These are phyloP conservation scores for Alethe castanea DNA, from an alignment of 2,113 vertebrate species.

Conservation along the genomic window DNA sequence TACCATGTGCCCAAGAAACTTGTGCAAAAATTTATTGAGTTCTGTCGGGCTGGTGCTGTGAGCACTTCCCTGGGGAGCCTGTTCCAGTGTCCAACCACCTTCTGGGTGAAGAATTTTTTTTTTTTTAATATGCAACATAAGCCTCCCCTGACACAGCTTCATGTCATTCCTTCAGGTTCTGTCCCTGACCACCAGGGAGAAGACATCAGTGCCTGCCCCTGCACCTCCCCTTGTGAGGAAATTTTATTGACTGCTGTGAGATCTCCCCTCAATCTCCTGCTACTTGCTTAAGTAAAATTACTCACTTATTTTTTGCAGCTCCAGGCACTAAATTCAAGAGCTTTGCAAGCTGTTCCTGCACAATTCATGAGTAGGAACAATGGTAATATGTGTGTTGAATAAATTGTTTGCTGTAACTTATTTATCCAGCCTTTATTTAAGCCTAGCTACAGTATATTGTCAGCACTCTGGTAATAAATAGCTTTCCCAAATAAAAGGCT, in stretches of 20 bases:
- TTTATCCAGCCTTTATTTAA: slow-evolving; percentile 5
- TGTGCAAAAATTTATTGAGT: neutral
- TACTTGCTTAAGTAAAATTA: neutral
- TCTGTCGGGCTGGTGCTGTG: neutral
- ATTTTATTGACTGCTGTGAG: neutral
- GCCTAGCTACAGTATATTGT: neutral
- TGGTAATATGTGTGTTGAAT: neutral
- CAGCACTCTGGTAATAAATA: slow-evolving; percentile 24
- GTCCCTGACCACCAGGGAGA: neutral
- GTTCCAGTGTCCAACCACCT: accelerated
- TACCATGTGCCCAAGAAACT: accelerated
- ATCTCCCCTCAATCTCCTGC: neutral
- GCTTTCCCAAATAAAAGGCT: neutral
- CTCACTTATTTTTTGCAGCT: neutral
- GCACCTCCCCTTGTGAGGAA: neutral
- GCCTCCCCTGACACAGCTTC: neutral
- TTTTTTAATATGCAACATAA: neutral
- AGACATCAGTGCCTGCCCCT: too few relatives aligned
- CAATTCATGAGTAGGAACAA: neutral
- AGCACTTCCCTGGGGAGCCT: accelerated
- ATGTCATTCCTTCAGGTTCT: neutral
- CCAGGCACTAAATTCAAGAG: neutral
- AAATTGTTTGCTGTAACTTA: slow-evolving; percentile 23
- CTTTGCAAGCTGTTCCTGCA: neutral
- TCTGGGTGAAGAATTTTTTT: neutral